A percentile compares a stretch with the other conserved stretches of the same genome.
Conservation (phyloP, 1,140 invertebrate species). For the Aricia agestis region DNA sequence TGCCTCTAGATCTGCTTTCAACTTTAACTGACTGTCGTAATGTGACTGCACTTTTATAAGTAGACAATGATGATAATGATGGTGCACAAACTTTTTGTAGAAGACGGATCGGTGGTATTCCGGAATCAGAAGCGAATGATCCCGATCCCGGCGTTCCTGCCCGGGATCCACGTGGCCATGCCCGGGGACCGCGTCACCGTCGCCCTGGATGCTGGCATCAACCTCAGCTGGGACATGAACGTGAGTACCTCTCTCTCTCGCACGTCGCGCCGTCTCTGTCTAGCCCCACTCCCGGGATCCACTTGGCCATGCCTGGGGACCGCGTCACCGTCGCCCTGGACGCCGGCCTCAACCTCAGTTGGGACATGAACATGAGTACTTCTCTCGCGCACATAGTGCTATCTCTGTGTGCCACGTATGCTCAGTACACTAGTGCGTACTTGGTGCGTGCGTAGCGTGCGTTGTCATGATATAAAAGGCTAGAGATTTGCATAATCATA, state of each 20-base stretch:
- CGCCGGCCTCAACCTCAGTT: conserved; percentile 84
- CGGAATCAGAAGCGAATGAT: conserved; percentile 76
- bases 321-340: conserved; percentile 82
- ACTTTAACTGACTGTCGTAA: neutral
- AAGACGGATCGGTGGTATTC: conserved; percentile 77
- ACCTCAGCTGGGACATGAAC: conserved; percentile 85
- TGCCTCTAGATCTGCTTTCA: too few species aligned
- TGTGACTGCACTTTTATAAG: neutral
- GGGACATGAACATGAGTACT: conserved; percentile 78
- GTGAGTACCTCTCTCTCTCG: conserved; percentile 38
- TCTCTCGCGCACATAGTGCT: neutral
- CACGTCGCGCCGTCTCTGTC: conserved; percentile 8
- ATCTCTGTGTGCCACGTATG: too few species aligned
- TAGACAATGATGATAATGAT: neutral
- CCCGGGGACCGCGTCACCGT: conserved; percentile 82
- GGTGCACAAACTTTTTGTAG: conserved; percentile 42
- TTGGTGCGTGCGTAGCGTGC: too few species aligned
- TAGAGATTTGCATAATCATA: too few species aligned
- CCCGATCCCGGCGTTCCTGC: conserved; percentile 82
- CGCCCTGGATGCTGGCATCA: conserved; percentile 81
- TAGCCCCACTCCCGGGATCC: conserved; percentile 74
- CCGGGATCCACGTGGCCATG: conserved; percentile 82
- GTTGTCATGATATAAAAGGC: too few species aligned
- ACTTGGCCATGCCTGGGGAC: conserved; percentile 82
- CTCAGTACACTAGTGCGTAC: too few species aligned